A percentile compares a stretch with the other conserved stretches of the same genome.
Conservation (phyloP, 2,797 vertebrate species). For the Liasis olivaceus region DNA sequence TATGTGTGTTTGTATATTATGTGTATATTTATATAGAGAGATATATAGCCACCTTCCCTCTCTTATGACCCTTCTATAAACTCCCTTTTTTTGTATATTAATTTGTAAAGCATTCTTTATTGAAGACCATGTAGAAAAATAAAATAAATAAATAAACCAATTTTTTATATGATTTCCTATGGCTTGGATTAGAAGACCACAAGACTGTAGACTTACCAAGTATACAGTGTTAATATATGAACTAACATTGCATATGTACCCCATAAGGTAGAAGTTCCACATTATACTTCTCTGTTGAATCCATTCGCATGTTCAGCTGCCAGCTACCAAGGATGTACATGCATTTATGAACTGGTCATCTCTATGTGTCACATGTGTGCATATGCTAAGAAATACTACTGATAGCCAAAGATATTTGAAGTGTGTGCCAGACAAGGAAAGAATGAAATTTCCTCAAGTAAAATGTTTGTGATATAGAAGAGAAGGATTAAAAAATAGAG, state of each 20-base stretch:
- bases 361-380: too few relatives aligned
- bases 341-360: background rate
- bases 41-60: conserved; percentile 25
- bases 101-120: conserved; percentile 38
- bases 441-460: background rate
- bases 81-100: conserved; percentile 34
- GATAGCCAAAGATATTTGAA: background rate
- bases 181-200: background rate
- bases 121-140: conserved; percentile 31
- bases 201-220: background rate
- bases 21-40: conserved; percentile 44
- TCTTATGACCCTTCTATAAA: conserved; percentile 3
- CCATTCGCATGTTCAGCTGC: background rate
- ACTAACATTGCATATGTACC: background rate
- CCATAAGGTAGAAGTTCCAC: background rate
- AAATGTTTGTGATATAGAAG: background rate
- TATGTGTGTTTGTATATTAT: conserved; percentile 40
- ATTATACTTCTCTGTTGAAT: background rate
- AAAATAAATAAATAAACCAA: conserved; percentile 19
- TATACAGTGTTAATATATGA: background rate
- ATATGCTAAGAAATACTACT: background rate
- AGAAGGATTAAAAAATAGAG: background rate
- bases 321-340: background rate
- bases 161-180: background rate
- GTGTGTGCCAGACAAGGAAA: background rate